Evolutionary conservation across 2,888 invertebrate genomes (phyloP), one percentile per base, ranked within the genome.

Genomic region (Andrena fulva): DNA sequence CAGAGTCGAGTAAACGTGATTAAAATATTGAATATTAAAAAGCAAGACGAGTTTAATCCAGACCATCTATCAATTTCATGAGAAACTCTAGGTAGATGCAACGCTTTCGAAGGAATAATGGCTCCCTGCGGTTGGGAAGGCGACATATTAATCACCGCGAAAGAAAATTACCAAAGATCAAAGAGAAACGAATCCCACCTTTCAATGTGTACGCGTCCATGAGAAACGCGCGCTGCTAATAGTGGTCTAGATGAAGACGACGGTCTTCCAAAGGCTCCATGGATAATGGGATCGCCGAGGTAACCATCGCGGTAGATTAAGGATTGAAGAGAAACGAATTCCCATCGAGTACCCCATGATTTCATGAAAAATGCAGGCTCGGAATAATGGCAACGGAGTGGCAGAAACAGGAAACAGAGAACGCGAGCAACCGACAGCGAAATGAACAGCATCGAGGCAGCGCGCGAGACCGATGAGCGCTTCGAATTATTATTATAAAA

Each of bases 401-500:
- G 31, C n/a, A 31, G 50, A 12, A 72, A 80, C 67, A 67, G 77
- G 78, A 78, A 78, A 56, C 71, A 27, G 52, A 31, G 54, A 56
- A 24, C 10, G 56, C 52, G 29, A 24, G 64, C 66, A 52, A 48
- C 66, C 64, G 63, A 60, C 77, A 77, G 48, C 69, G 59, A 70
- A 59, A 76, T 69, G 69, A 70, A 69, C 69, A 64, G 24, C 54
- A 16, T 42, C 76, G 62, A 29, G n/a, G 33, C 33, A n/a, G 42
- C 70, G 48, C 27, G 64, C 70, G 42, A 59, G 50, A 70, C 29
- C 56, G 67, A 31, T 24, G 56, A 20, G 50, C 60, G 66, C 35
- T 75, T 77, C 83, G 10, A 75, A 80, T 85, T 72, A 63, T 73
- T 75, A 64, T 68, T 56, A 56, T 56, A 56, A 71, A 75, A 73